Percentiles rank a stretch among this genome's conserved stretches.
phyloP scores from a whole-genome alignment of 1,140 invertebrate genomes.

The Pseudachorutes palmiensis region DNA sequence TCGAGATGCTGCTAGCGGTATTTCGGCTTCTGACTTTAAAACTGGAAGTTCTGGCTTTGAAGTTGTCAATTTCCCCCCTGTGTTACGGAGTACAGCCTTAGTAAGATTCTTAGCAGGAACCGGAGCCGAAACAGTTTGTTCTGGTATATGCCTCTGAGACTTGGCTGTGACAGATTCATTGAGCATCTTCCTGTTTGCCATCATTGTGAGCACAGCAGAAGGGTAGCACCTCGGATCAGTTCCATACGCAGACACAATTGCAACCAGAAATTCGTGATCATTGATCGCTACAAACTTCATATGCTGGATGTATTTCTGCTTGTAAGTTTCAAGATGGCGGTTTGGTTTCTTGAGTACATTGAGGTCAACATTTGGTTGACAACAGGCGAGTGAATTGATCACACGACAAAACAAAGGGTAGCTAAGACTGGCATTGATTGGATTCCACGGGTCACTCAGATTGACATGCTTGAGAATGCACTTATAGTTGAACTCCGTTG shows the following conservation, averaged over 20 bases:
- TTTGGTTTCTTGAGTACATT: background rate
- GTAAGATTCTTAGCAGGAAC: too few species aligned
- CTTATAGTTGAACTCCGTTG: background rate
- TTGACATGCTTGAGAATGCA: background rate
- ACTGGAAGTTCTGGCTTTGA: background rate
- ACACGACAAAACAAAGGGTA: background rate
- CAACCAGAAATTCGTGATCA: background rate
- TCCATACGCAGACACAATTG: background rate
- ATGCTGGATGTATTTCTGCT: background rate
- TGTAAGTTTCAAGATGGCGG: background rate
- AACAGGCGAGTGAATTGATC: background rate
- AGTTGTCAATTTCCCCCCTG: too few species aligned
- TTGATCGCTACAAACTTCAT: background rate
- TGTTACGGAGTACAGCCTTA: too few species aligned
- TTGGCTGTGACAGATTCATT: too few species aligned
- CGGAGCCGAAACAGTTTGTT: too few species aligned
- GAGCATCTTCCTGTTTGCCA: background rate
- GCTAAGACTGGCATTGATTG: background rate
- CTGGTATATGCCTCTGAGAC: too few species aligned
- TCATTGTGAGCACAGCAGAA: background rate
- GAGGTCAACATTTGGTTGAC: background rate
- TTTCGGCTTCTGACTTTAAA: background rate
- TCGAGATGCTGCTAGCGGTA: background rate
- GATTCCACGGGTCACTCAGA: background rate
- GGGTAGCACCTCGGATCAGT: background rate